Percentiles rank a stretch among this genome's conserved stretches.
Conservation (phyloP, 2,797 vertebrate species). For the Melanotaenia pygmaea region DNA sequence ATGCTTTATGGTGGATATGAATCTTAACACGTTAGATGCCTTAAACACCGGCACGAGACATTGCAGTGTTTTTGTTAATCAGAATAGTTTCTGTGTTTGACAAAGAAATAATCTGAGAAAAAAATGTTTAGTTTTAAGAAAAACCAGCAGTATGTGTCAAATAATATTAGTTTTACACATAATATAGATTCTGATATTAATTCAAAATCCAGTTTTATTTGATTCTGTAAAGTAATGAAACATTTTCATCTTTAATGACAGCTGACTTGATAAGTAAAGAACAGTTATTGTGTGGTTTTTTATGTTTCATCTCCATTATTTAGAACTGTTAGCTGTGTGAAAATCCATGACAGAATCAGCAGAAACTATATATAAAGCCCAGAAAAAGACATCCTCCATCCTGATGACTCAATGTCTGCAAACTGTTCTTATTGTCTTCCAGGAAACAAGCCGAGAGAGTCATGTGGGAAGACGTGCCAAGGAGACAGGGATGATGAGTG, state of each 20-base stretch:
- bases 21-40: neutral
- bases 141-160: neutral
- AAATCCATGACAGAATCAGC: constrained; percentile 21
- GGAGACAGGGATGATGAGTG: constrained; percentile 95
- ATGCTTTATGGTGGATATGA: constrained; percentile 3
- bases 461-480: constrained; percentile 96
- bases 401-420: constrained; percentile 54
- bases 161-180: neutral
- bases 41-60: constrained; percentile 1
- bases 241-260: neutral
- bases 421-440: constrained; percentile 67
- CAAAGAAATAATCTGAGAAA: neutral
- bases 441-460: constrained; percentile 89
- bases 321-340: constrained; percentile 19
- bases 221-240: too few relatives aligned
- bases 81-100: neutral
- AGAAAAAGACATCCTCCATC: constrained; percentile 44
- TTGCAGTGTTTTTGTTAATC: neutral
- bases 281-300: neutral
- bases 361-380: constrained; percentile 19
- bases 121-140: neutral
- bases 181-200: neutral
- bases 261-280: neutral
- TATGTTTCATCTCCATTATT: neutral
- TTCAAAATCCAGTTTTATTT: neutral